Evolutionary conservation across 2,113 vertebrate species (phyloP).

Genomic region (Crocuta crocuta): DNA sequence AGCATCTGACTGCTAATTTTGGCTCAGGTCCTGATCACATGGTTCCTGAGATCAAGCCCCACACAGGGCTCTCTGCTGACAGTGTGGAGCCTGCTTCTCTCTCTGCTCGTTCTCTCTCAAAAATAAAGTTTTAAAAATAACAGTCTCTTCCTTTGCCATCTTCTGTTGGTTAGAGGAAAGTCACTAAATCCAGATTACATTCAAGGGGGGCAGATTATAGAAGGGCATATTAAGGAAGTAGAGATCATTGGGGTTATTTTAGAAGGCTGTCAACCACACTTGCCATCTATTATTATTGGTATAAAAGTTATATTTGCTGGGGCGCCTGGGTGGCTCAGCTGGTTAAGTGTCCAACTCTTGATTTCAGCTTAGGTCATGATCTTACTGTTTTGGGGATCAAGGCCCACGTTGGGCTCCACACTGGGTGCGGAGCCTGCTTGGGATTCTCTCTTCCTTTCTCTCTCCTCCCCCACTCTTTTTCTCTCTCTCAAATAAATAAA

Average conservation of each 20-base stretch:
- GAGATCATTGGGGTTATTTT: background rate
- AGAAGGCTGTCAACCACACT: background rate
- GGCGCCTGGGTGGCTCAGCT: too few species aligned
- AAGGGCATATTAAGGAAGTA: background rate
- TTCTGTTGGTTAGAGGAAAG: background rate
- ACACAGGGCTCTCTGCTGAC: background rate
- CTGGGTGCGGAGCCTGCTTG: too few species aligned
- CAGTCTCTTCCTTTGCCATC: background rate
- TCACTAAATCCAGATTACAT: background rate
- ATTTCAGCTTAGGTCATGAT: too few species aligned
- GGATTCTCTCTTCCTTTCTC: too few species aligned
- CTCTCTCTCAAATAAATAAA: too few species aligned
- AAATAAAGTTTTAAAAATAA: background rate
- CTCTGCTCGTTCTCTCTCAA: background rate
- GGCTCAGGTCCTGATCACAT: background rate
- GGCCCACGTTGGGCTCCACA: too few species aligned
- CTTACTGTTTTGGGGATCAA: too few species aligned
- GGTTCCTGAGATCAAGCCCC: background rate
- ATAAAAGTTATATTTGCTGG: background rate
- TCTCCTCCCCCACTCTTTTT: too few species aligned
- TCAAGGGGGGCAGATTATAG: background rate
- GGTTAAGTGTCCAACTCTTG: too few species aligned
- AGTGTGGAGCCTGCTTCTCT: background rate
- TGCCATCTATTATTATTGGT: background rate
- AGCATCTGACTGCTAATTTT: background rate